phyloP scores from a whole-genome alignment of 2,888 invertebrate species.

The Andrena hattorfiana region DNA sequence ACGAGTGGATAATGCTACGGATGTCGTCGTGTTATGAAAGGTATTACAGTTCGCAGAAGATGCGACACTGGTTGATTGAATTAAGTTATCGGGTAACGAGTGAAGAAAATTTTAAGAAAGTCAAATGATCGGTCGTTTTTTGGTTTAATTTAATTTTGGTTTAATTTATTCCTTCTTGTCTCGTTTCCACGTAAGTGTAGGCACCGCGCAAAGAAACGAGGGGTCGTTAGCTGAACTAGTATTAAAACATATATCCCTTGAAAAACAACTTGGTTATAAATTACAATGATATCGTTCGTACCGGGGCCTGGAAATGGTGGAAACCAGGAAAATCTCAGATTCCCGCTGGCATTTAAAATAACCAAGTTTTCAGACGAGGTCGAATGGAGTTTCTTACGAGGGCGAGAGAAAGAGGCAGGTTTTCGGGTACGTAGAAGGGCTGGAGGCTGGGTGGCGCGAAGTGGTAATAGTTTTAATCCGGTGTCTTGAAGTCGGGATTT shows the following conservation, averaged over 20 bases:
- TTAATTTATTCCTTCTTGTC: too few relatives aligned
- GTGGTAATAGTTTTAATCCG: conserved; percentile 85
- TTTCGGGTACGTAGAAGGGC: conserved; percentile 42
- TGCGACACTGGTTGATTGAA: too few relatives aligned
- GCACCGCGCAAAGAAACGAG: too few relatives aligned
- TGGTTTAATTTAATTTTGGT: too few relatives aligned
- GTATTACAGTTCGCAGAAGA: too few relatives aligned
- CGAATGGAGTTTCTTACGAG: conserved; percentile 47
- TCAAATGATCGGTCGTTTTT: not conserved
- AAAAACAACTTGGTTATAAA: not conserved
- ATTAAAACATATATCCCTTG: not conserved
- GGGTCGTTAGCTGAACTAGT: too few relatives aligned
- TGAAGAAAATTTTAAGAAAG: not conserved
- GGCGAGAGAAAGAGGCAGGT: conserved; percentile 31
- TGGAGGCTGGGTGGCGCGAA: conserved; percentile 69
- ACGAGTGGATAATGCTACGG: too few relatives aligned
- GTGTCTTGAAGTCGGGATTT: conserved; percentile 85
- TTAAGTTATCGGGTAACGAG: not conserved
- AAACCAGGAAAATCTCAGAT: conserved; percentile 16
- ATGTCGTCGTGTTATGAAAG: too few relatives aligned
- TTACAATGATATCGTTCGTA: not conserved
- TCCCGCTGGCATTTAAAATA: conserved; percentile 38
- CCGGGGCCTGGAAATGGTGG: too few relatives aligned
- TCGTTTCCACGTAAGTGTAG: too few relatives aligned
- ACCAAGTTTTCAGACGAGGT: conserved; percentile 16